A percentile compares a stretch with the other conserved stretches of the same genome.
Evolutionary conservation across 2,113 vertebrate species (phyloP).

Genomic region (Xyrauchen texanus): DNA sequence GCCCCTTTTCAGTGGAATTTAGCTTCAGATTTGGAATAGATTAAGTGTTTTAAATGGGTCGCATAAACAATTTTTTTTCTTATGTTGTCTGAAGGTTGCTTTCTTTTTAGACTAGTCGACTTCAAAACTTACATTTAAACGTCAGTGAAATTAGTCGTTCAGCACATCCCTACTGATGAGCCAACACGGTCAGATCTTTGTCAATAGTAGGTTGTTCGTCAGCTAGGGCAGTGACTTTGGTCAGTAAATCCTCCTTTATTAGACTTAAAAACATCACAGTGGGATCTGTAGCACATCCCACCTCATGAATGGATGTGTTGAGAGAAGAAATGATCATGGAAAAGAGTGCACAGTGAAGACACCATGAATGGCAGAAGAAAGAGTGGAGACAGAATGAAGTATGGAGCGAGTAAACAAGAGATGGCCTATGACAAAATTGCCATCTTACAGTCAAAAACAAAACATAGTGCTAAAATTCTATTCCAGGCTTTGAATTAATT

Average conservation of each 20-base stretch:
- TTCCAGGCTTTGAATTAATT: no score
- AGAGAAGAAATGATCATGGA: conserved; percentile 26
- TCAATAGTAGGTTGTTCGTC: conserved; percentile 27
- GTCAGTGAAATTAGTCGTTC: no score
- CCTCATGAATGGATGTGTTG: conserved; percentile 55
- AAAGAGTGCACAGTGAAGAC: conserved; percentile 10
- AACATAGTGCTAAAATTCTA: no score
- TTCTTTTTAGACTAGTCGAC: no score
- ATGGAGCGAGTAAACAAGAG: background rate
- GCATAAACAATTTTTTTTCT: no score
- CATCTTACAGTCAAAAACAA: no score
- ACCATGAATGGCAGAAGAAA: background rate
- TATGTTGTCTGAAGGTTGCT: no score
- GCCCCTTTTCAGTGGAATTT: no score
- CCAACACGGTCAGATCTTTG: background rate
- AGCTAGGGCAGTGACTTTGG: background rate
- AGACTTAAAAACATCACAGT: conserved; percentile 14
- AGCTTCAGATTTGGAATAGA: no score
- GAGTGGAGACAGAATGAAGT: background rate
- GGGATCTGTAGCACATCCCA: conserved; percentile 22
- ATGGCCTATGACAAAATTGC: no score
- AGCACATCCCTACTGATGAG: conserved; percentile 6
- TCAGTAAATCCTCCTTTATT: conserved; percentile 36
- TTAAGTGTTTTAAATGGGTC: no score
- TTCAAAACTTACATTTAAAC: no score